Evolutionary conservation across 2,888 invertebrate genomes (phyloP), one percentile per base, ranked within the genome.

Genomic region (Phytoseiulus persimilis): DNA sequence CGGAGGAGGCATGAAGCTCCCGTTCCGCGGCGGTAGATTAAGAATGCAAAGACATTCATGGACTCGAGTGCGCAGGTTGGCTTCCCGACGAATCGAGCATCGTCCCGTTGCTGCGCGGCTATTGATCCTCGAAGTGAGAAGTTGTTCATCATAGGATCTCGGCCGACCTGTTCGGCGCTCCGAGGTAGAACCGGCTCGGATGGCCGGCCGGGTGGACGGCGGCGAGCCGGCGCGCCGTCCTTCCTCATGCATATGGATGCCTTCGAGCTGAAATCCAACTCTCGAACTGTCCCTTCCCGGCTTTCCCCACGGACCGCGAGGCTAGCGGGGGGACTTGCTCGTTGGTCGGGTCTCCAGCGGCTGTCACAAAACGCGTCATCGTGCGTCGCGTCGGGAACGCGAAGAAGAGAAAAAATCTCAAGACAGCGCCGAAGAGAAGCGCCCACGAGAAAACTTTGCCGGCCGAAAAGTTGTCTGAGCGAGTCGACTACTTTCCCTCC

Each of bases 201-300:
- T 28, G 65, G 65, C 65, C 65, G 18, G 65, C 23, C 65, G 65
- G 18, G 65, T 23, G 65, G n/a, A 28, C 87, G 32, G 87, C 83
- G 9, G 32, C 6, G 83, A 83, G 23, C 6, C 18, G 33, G 39
- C 87, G 87, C 33, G 32, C 32, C 11, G 32, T 32, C 87, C 33
- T 0, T 39, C 32, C 87, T 87, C 87, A 87, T 87, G 87, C 87
- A 87, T 87, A 87, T 87, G 87, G 87, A 87, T 87, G 33, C 9
- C 32, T n/a, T n/a, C 31, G 33, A 87, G 87, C 39, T 87, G 87
- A 87, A 87, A 87, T 87, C 87, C 87, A 87, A 87, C 39, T 87
- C 87, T 45, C 45, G 87, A 87, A 65, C 23, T 18, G 65, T 65
- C 65, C 65, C 28, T 28, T 3, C 1, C 18, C 65, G 1, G 65